Base-by-base conservation (phyloP, 2,113 vertebrate genomes). In the Salminus brasiliensis region DNA sequence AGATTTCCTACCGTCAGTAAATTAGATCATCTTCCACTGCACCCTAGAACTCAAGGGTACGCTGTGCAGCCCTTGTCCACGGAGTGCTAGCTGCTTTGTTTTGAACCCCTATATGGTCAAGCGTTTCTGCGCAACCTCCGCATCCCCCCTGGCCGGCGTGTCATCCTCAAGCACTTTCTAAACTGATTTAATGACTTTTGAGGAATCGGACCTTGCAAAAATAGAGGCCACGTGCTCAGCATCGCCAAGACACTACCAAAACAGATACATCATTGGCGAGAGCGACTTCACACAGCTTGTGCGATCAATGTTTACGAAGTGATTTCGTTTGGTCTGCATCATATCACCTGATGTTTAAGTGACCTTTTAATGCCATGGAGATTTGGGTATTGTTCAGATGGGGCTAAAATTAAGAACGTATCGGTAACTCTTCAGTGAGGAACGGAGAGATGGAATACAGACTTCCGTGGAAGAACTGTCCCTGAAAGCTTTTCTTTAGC, bases 101-200 rank as follows among this genome's bases (percentile, higher is more conserved):
- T 10, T 18, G 30, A 66, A 47, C 43, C 74, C 74, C 34, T 49
- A 66, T 66, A 53, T 65, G 74, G 60, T 66, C 74, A 21, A 30
- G 57, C 3, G 5, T 3, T 63, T 32, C 74, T 66, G 60, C 8
- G 32, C 13, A 62, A 45, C 23, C 39, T 45, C 23, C 55, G 30
- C 52, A 11, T 11, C 52, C 52, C 52, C 52, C 7, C n/a, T 9
- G n/a, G 6, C 52, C n/a, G 3, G 52, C 1, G 30, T 34, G 60
- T 34, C 60, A 18, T 63, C 11, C 12, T 66, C 60, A 65, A 76
- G 45, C 39, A 11, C 74, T 25, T 10, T 21, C 18, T 7, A 8
- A 4, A 27, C 11, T 76, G 18, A 34, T 52, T 49, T 47, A 39
- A 65, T 16, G 30, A 36, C n/a, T 11, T 34, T 21, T 5, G 30